Base-by-base conservation (phyloP, 2,888 invertebrate genomes). In the Leucoptera coffeella region DNA sequence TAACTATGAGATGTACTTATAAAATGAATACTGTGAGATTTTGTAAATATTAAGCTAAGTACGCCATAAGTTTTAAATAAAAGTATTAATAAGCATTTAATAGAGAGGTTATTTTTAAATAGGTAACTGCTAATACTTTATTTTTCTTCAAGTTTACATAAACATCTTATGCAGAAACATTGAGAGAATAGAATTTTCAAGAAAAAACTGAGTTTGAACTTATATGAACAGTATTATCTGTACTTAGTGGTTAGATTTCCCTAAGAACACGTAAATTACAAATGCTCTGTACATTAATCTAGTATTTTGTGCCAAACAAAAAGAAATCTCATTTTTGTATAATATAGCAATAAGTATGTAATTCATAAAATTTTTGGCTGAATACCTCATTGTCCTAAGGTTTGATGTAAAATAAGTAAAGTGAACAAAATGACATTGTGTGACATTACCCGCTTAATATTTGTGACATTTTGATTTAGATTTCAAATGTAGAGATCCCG, bases 11-110 rank as follows among this genome's bases (percentile, higher is more conserved):
- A n/a, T n/a, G n/a, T n/a, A n/a, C n/a, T n/a, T n/a, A n/a, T n/a
- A n/a, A n/a, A n/a, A n/a, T n/a, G n/a, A 52, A 59, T 52, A 61
- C 62, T 62, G 64, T 65, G 64, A 65, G 57, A 64, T 43, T 38
- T 33, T 67, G 65, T 67, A 67, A n/a, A 31, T 29, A 31, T 10
- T 12, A 33, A 65, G 62, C 61, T 61, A 64, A 49, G 31, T 31
- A 27, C 46, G 47, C 35, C 38, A 37, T 39, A 43, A 38, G 32
- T 38, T 37, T 59, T n/a, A n/a, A n/a, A n/a, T n/a, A n/a, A n/a
- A n/a, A 62, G 52, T 49, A 50, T 55, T 57, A 57, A 50, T 51
- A 55, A 64, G 62, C 57, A 56, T 62, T 59, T 64, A 56, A 52
- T 49, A 45, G 34, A 35, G 21, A 25, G 11, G 12, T n/a, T 4